Evolutionary conservation across 1,140 invertebrate species (phyloP).

Genomic region (Tetramorium alpestre): DNA sequence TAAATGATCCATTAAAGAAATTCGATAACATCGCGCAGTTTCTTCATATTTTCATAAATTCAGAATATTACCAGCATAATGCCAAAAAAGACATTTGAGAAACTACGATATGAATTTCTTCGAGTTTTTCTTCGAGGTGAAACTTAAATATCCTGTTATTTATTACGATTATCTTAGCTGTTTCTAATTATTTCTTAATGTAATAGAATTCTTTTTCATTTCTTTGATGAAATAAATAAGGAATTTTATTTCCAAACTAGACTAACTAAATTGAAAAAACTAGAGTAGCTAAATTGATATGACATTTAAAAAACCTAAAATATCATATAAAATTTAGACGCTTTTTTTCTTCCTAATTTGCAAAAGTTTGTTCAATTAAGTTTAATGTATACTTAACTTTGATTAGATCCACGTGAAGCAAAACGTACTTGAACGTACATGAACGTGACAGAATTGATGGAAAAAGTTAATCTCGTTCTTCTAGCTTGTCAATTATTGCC

Average conservation of each 20-base stretch:
- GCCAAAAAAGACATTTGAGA: not conserved
- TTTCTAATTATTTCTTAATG: too few species aligned
- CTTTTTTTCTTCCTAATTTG: not conserved
- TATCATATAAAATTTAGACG: not conserved
- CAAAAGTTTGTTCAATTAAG: not conserved
- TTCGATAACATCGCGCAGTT: not conserved
- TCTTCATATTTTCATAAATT: not conserved
- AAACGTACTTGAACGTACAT: not conserved
- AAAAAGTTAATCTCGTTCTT: constrained; percentile 35
- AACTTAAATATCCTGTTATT: not conserved
- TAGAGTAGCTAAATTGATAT: not conserved
- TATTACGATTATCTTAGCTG: not conserved
- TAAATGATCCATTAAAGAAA: constrained; percentile 31
- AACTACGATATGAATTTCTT: not conserved
- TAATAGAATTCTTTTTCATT: not conserved
- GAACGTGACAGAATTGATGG: not conserved
- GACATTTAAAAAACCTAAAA: not conserved
- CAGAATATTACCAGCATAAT: not conserved
- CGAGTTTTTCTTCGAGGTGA: not conserved
- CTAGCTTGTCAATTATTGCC: constrained; percentile 18
- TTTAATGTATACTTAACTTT: not conserved
- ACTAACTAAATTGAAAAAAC: too few species aligned
- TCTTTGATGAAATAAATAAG: not conserved
- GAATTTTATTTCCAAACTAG: not conserved
- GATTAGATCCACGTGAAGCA: not conserved